Base-by-base conservation (phyloP, 1,140 invertebrate genomes). In the Polyergus mexicanus region DNA sequence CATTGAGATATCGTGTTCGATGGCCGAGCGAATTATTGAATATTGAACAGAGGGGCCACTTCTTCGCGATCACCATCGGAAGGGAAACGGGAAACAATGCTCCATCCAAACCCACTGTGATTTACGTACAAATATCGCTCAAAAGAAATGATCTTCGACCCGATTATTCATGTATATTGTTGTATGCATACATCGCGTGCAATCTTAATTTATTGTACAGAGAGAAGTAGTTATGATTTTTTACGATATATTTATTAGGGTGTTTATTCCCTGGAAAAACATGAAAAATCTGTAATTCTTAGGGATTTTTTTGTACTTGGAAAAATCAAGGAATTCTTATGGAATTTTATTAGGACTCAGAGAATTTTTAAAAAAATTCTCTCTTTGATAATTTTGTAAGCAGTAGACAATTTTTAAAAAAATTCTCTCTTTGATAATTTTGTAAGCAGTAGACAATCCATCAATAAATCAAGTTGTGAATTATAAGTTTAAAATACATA, bases 21-120 rank as follows among this genome's bases (percentile, higher is more conserved):
- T 28, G 60, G 68, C 28, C 38, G 76, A 65, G 51, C 75, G 90
- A 91, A 92, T 92, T 93, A 93, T 92, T 91, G 92, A 93, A 92
- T 93, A 93, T 93, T 86, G 90, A 94, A 81, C 80, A 88, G 60
- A 63, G 66, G 65, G 56, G 80, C 72, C 86, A 83, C 87, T 90
- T 89, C 89, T 89, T 90, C 77, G 38, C 41, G 72, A 85, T 77
- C 83, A 66, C 35, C 19, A 44, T 81, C 38, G 69, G 38, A 60
- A 58, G 78, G 80, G 76, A 56, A 60, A 63, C 44, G 47, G 76
- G 81, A 90, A 90, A 92, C 91, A 92, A 92, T 92, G 86, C 28
- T 19, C 38, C 8, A 74, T 65, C 11, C 63, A 32, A n/a, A 35
- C 60, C 41, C 38, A 8, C 68, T n/a, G 66, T 83, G 85, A 87